Base-by-base conservation (phyloP, 2,888 invertebrate genomes). In the Caenorhabditis sp. region DNA sequence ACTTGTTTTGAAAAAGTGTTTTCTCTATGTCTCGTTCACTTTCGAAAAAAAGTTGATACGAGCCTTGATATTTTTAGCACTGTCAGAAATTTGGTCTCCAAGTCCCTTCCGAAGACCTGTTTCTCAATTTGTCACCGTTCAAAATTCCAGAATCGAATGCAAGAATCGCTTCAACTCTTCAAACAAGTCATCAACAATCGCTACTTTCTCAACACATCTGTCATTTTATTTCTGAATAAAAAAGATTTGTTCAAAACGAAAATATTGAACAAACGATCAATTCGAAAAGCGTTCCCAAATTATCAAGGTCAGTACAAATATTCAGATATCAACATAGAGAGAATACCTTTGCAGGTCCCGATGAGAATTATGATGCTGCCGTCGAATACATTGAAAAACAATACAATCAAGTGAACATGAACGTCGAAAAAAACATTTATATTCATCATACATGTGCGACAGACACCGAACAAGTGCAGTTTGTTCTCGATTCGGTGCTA, bases 181-280 rank as follows among this genome's bases (percentile, higher is more conserved):
- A 97, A 97, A 91, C 97, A 97, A 79, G 99, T 99, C 90, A 97
- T 97, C 91, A 99, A 99, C 92, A 99, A 97, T 91, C 97, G 97
- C 91, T 99, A 97, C 96, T 99, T 99, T 90, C 95, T 63, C 14
- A 76, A 76, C 61, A 80, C 80, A 1, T 74, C 74, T 88, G 97
- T 99, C 89, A 99, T 99, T 88, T 92, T 99, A 86, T 99, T 99
- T 92, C 92, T 99, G 88, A 85, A 85, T 77, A 85, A 85, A 65
- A 77, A 77, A 36, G 85, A 85, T 62, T 59, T 85, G 31, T 85
- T 85, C 68, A 68, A 75, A 21, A 77, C 83, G 70, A 85, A 85
- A 69, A 83, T 85, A 58, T 36, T 60, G 3, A 31, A 4, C n/a
- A 79, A 76, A 49, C 60, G 80, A 21, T 78, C 83, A 8, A 62